Evolutionary conservation across 1,140 invertebrate genomes (phyloP), one percentile per base, ranked within the genome.

Genomic region (Aphelenchoides besseyi): DNA sequence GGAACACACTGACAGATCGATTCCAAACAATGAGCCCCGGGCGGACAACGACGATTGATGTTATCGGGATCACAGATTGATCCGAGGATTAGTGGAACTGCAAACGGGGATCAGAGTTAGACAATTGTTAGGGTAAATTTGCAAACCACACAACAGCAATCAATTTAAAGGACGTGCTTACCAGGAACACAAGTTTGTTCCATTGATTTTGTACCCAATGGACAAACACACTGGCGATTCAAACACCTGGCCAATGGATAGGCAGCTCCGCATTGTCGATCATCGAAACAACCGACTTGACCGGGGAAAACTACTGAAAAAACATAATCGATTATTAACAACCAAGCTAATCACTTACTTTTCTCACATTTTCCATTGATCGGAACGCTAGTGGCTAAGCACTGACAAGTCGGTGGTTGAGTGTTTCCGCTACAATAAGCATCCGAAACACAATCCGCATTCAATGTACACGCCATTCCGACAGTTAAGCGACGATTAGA

Each of bases 351-450:
- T 1, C 9, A 68, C 76, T 48, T 53, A 83, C 82, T 70, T 71
- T 84, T 83, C 55, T 84, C 78, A 54, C 82, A 83, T 59, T 71
- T 72, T 29, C 78, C 76, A 68, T 84, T 69, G 16, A 83, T 71
- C 23, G 75, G 77, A 1, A 83, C 81, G 63, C 84, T 82, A 12
- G 82, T 83, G 12, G 82, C 84, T 16, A 83, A 70, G 67, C 82
- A 83, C 69, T 83, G 82, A 71, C 82, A 83, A 1, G 78, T 81
- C 16, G 82, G 81, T 33, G 82, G 82, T 41, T 76, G 72, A 3
- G 81, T 83, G 63, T 84, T 83, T 18, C 82, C 82, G 66, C 83
- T 84, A 61, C 82, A 83, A 70, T 83, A 83, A 1, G 82, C 82
- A 30, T 80, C 82, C 16, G 70, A 70, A 76, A 78, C 76, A 72